Percentiles rank a stretch among this genome's conserved stretches.
Conservation (phyloP, 1,140 invertebrate species). For the Heliconius nattereri region DNA sequence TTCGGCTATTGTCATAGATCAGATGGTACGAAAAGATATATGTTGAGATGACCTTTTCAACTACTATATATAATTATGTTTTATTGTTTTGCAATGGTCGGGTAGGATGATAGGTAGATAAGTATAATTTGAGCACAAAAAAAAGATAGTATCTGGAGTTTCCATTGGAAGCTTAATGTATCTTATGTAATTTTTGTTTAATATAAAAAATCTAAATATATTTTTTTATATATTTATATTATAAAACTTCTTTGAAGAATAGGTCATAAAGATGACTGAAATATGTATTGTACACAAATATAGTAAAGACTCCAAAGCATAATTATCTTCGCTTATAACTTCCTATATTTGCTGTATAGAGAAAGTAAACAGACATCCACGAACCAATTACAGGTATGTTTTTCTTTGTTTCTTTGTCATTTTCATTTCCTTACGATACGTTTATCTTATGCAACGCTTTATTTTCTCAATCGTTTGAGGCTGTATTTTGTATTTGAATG, state of each 20-base stretch:
- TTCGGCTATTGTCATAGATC: constrained; percentile 37
- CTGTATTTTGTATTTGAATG: neutral
- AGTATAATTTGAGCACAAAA: neutral
- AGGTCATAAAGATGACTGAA: neutral
- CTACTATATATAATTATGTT: constrained; percentile 24
- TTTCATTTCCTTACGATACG: constrained; percentile 32
- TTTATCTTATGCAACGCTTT: constrained; percentile 28
- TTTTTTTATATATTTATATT: neutral
- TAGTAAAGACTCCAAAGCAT: neutral
- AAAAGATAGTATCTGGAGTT: neutral
- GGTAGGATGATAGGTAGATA: neutral
- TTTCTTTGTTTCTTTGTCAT: constrained; percentile 38
- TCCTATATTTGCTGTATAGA: constrained; percentile 36
- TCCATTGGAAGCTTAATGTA: neutral
- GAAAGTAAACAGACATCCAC: constrained; percentile 36
- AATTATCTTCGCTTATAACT: constrained; percentile 25
- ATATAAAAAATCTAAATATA: neutral
- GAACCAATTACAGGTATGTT: constrained; percentile 33
- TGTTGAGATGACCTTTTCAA: constrained; percentile 30
- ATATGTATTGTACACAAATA: constrained; percentile 1
- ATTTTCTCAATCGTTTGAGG: constrained; percentile 14
- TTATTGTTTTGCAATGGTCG: constrained; percentile 30
- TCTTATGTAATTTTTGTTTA: neutral
- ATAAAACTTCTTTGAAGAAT: neutral
- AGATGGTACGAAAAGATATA: constrained; percentile 33